phyloP scores from a whole-genome alignment of 2,797 vertebrate genomes.

The Pterois miles region DNA sequence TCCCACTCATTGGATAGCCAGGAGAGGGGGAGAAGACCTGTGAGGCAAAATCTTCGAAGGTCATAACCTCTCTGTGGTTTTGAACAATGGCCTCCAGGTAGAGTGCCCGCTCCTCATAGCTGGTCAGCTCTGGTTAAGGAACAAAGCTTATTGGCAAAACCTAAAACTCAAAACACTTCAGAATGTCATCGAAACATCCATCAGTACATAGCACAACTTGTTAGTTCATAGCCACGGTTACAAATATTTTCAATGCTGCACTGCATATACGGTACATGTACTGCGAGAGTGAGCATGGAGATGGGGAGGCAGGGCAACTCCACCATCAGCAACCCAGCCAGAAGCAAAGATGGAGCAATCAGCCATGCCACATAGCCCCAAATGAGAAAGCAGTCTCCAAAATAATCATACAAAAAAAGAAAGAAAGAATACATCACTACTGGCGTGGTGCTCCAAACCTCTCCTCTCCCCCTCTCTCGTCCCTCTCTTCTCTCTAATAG shows the following conservation, averaged over 20 bases:
- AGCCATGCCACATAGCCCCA: constrained; percentile 64
- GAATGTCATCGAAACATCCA: background rate
- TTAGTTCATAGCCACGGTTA: background rate
- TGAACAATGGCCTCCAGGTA: constrained; percentile 98
- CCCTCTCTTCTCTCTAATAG: constrained; percentile 87
- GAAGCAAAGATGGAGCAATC: constrained; percentile 67
- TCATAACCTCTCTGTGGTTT: constrained; percentile 97
- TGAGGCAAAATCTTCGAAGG: constrained; percentile 97
- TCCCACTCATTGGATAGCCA: constrained; percentile 89
- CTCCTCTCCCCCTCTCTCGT: constrained; percentile 57
- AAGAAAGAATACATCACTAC: constrained; percentile 84
- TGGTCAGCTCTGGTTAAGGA: constrained; percentile 71
- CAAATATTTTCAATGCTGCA: background rate
- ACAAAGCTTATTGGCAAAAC: constrained; percentile 43
- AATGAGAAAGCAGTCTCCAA: constrained; percentile 89
- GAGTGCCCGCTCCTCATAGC: constrained; percentile 96
- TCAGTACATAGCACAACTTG: background rate
- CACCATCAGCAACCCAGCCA: constrained; percentile 52
- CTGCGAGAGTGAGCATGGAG: constrained; percentile 7
- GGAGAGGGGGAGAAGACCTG: constrained; percentile 97
- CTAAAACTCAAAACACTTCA: background rate
- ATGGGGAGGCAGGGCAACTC: constrained; percentile 24
- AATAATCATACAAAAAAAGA: constrained; percentile 70
- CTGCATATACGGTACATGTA: background rate
- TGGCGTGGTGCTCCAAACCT: constrained; percentile 83